Evolutionary conservation across 23 tunicate genomes (phyloP), one percentile per base, ranked within the genome.

Genomic region (Phallusia fumigata): DNA sequence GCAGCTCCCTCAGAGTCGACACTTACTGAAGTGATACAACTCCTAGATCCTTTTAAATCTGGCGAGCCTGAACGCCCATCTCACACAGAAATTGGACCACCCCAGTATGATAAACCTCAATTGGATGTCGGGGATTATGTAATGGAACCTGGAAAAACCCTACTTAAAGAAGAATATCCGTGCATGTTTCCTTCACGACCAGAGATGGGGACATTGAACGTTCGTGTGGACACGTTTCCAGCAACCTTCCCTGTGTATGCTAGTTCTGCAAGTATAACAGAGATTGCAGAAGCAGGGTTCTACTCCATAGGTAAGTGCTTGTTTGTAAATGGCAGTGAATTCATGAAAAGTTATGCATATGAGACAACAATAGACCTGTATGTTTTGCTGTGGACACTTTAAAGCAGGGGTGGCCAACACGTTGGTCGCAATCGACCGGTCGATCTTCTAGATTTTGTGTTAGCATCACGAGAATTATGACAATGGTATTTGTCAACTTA

Each of bases 201-300:
- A 0, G 75, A 24, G 0, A 76, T 49, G 81, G 81, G 53, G 0
- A 75, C 52, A 26, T 8, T 84, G 22, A 58, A 74, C 30, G 65
- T 44, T 30, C 87, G 87, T 30, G 33, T 84, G 32, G 32, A 65
- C 19, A 33, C 87, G 0, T 84, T 84, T 76, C 52, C 74, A 0
- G 31, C 51, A 21, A 74, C 81, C 0, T 84, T 79, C 65, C 87
- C 87, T 10, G 86, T 69, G 36, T 33, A 76, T 45, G 52, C 51
- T 50, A 84, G 87, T 49, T 12, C 49, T 22, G 64, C 50, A 24
- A 22, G 81, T 8, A 53, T 84, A 11, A 34, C 81, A 5, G 81
- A 84, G 0, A 73, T 58, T 2, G 87, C 87, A 0, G 45, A 58
- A 33, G 87, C 87, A 32, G 87, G 87, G 1, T 84, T 84, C 52